phyloP scores from a whole-genome alignment of 23 tunicate species.

The Halocynthia aurantium region DNA sequence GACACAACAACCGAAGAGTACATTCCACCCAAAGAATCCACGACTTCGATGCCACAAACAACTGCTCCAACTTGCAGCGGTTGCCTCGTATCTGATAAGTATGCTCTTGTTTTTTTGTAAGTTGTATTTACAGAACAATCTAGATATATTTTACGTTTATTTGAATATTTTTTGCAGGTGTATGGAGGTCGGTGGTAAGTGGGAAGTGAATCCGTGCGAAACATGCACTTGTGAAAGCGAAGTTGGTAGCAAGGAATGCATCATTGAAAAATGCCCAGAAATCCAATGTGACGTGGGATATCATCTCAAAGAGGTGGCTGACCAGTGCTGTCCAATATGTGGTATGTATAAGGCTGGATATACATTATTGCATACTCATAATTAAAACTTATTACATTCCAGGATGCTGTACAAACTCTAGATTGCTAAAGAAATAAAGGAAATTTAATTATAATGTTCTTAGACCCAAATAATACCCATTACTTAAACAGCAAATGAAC shows the following conservation, averaged over 20 bases:
- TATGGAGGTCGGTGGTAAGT: slow-evolving; percentile 40
- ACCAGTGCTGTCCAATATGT: slow-evolving; percentile 78
- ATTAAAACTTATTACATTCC: not conserved
- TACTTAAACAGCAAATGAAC: no score
- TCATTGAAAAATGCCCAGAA: slow-evolving; percentile 30
- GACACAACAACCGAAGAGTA: not conserved
- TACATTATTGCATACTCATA: not conserved
- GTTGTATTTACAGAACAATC: not conserved
- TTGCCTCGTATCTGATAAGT: slow-evolving; percentile 46
- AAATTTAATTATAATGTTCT: not conserved
- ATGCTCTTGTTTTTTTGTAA: not conserved
- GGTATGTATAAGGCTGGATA: slow-evolving; percentile 30
- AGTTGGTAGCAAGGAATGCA: slow-evolving; percentile 46
- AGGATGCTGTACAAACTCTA: no score
- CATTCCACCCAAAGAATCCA: slow-evolving; percentile 2
- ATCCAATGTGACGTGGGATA: slow-evolving; percentile 53
- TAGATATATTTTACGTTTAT: not conserved
- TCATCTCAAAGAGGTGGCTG: slow-evolving; percentile 31
- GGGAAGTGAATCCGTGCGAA: slow-evolving; percentile 68
- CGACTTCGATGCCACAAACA: slow-evolving; percentile 2
- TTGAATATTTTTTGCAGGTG: slow-evolving; percentile 29
- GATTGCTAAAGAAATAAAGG: not conserved
- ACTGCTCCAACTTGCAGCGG: slow-evolving; percentile 42
- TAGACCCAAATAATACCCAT: no score
- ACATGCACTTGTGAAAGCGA: slow-evolving; percentile 72